Evolutionary conservation across 2,113 vertebrate species (phyloP).

Genomic region (Oryzias javanicus): DNA sequence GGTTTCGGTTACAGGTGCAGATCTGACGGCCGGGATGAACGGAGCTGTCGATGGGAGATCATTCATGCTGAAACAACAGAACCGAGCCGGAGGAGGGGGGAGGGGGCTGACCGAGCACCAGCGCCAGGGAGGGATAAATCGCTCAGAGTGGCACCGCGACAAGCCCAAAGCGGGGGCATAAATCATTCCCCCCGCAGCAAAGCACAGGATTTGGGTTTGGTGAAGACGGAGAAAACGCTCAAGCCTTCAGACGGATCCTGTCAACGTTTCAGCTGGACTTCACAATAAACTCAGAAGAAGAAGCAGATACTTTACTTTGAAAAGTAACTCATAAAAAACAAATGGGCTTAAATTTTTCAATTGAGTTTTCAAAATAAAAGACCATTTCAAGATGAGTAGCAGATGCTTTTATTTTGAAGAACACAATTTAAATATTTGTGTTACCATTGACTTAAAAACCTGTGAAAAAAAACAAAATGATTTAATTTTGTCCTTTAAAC

Average conservation of each 20-base stretch:
- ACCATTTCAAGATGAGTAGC: too few relatives aligned
- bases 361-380: too few relatives aligned
- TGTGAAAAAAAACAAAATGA: too few relatives aligned
- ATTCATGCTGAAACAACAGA: conserved; percentile 69
- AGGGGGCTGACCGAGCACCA: conserved; percentile 23
- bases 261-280: too few relatives aligned
- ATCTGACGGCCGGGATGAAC: conserved; percentile 60
- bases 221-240: conserved; percentile 12
- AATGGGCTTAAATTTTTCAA: too few relatives aligned
- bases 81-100: conserved; percentile 22
- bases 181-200: conserved; percentile 58
- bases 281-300: too few relatives aligned
- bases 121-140: conserved; percentile 61
- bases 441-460: too few relatives aligned
- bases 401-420: too few relatives aligned
- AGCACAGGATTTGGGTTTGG: conserved; percentile 36
- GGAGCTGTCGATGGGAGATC: conserved; percentile 70
- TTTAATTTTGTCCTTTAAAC: too few relatives aligned
- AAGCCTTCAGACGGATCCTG: conserved; percentile 9
- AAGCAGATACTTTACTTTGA: too few relatives aligned
- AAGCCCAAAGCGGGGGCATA: conserved; percentile 44
- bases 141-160: conserved; percentile 59
- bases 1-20: conserved; percentile 70
- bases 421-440: too few relatives aligned
- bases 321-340: too few relatives aligned